phyloP scores from a whole-genome alignment of 2,888 invertebrate species.

The Drosophila meridionalis region DNA sequence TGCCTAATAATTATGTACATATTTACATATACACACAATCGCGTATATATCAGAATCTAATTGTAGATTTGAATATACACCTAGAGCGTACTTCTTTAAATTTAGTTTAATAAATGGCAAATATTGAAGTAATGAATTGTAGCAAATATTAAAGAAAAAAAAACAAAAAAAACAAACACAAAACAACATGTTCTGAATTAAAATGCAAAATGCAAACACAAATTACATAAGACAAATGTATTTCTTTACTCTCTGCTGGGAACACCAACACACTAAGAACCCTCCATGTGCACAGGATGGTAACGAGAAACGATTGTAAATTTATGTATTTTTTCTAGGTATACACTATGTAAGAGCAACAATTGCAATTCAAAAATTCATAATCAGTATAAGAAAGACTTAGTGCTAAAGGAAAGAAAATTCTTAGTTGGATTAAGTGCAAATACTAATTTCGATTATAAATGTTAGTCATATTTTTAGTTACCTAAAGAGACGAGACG shows the following conservation, averaged over 20 bases:
- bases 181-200: slow-evolving; percentile 62
- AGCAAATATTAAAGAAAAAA: slow-evolving; percentile 40
- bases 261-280: slow-evolving; percentile 43
- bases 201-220: slow-evolving; percentile 40
- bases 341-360: slow-evolving; percentile 61
- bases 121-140: slow-evolving; percentile 71
- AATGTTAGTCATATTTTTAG: slow-evolving; percentile 74
- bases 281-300: slow-evolving; percentile 61
- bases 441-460: slow-evolving; percentile 54
- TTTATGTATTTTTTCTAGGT: slow-evolving; percentile 57
- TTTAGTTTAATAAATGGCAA: slow-evolving; percentile 64
- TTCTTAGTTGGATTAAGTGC: slow-evolving; percentile 44
- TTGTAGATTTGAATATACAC: slow-evolving; percentile 39
- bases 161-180: background rate
- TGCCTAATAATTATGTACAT: slow-evolving; percentile 77
- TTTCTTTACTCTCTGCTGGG: slow-evolving; percentile 35
- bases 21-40: slow-evolving; percentile 48
- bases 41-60: slow-evolving; percentile 40
- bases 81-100: slow-evolving; percentile 65
- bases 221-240: slow-evolving; percentile 14
- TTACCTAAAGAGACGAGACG: slow-evolving; percentile 48
- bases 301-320: slow-evolving; percentile 41
- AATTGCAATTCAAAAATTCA: slow-evolving; percentile 63
- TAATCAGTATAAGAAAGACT: slow-evolving; percentile 71
- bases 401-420: slow-evolving; percentile 47